phyloP scores from a whole-genome alignment of 1,140 invertebrate species.

The Zophobas atratus region DNA sequence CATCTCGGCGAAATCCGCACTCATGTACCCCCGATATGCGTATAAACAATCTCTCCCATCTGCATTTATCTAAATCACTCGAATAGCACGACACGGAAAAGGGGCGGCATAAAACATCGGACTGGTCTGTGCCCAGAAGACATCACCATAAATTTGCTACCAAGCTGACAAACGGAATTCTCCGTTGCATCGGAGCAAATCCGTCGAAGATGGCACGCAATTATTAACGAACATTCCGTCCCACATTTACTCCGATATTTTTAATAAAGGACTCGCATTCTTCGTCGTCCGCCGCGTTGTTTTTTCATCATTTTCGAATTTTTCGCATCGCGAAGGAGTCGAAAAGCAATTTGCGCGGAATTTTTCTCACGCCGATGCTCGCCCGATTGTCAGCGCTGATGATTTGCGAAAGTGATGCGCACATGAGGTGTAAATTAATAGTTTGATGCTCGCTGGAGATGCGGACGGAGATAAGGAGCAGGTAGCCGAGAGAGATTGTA shows the following conservation, averaged over 20 bases:
- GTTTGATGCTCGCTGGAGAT: conserved; percentile 53
- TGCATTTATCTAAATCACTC: conserved; percentile 28
- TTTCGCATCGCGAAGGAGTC: conserved; percentile 15
- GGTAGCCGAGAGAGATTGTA: conserved; percentile 54
- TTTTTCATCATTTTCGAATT: conserved; percentile 9
- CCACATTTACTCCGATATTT: conserved; percentile 46
- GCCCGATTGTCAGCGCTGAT: conserved; percentile 1
- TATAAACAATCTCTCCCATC: not conserved
- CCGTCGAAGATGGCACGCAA: conserved; percentile 50
- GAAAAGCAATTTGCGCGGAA: not conserved
- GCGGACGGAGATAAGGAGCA: conserved; percentile 53
- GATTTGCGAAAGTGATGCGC: conserved; percentile 25
- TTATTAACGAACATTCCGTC: conserved; percentile 51
- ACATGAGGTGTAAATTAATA: conserved; percentile 58
- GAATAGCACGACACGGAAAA: conserved; percentile 26
- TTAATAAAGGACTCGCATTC: conserved; percentile 41
- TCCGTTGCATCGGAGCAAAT: conserved; percentile 45
- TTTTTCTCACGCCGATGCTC: conserved; percentile 20
- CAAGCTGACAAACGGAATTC: conserved; percentile 55
- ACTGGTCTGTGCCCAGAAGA: conserved; percentile 45
- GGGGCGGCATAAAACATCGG: conserved; percentile 36
- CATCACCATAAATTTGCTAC: conserved; percentile 58
- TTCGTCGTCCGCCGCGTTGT: conserved; percentile 19
- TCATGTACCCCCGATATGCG: conserved; percentile 1
- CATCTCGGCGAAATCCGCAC: not conserved